Conservation (phyloP, 1,140 invertebrate species). For the Saxidomus purpurata region DNA sequence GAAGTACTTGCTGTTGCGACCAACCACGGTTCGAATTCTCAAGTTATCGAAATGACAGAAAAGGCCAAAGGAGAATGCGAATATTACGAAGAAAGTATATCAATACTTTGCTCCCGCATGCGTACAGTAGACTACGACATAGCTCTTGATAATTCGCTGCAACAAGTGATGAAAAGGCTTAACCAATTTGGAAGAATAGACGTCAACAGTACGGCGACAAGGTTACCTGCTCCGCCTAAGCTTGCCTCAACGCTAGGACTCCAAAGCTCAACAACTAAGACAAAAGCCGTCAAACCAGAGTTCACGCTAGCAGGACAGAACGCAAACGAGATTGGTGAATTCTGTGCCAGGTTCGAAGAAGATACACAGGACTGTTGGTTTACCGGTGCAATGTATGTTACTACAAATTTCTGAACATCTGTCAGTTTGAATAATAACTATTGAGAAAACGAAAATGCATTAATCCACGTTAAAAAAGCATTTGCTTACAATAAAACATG, state of each 20-base stretch:
- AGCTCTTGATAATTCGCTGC: conserved; percentile 48
- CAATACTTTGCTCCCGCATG: conserved; percentile 53
- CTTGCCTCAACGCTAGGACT: conserved; percentile 13
- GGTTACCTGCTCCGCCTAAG: conserved; percentile 49
- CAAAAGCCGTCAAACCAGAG: conserved; percentile 54
- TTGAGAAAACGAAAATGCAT: too few species aligned
- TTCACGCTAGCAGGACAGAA: conserved; percentile 22
- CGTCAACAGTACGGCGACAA: conserved; percentile 38
- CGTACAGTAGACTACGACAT: conserved; percentile 58
- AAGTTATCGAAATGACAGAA: conserved; percentile 52
- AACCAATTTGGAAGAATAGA: conserved; percentile 62
- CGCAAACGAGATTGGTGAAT: conserved; percentile 54
- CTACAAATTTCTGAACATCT: too few species aligned
- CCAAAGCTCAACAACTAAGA: conserved; percentile 51
- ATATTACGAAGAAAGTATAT: conserved; percentile 63
- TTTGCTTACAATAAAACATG: too few species aligned
- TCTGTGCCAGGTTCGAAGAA: conserved; percentile 55
- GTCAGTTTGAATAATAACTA: too few species aligned
- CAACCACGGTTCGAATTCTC: conserved; percentile 61
- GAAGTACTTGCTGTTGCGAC: conserved; percentile 20
- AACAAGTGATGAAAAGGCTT: conserved; percentile 53
- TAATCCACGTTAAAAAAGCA: too few species aligned
- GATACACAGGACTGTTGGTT: conserved; percentile 63
- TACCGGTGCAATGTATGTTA: conserved; percentile 45
- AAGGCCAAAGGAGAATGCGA: conserved; percentile 57